Evolutionary conservation across 1,140 invertebrate species (phyloP).

Genomic region (Eulimnadia texana): DNA sequence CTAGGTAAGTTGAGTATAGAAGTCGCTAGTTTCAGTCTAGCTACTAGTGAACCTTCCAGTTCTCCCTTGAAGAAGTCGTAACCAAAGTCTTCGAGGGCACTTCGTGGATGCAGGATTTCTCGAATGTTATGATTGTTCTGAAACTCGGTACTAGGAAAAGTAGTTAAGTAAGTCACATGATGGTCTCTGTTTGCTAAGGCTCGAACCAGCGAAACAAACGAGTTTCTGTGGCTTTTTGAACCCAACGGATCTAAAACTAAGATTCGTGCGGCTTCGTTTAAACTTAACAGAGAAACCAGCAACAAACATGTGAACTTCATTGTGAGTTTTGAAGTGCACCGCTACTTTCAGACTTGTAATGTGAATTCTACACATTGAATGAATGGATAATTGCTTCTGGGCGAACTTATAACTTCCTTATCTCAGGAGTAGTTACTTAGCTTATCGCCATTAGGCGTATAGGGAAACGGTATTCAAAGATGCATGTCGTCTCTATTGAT

Average conservation of each 20-base stretch:
- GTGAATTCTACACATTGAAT: too few relatives aligned
- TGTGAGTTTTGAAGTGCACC: too few relatives aligned
- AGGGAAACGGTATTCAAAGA: too few relatives aligned
- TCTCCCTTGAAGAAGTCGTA: neutral
- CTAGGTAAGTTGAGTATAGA: neutral
- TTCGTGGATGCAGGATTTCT: neutral
- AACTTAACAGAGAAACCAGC: too few relatives aligned
- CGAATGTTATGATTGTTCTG: neutral
- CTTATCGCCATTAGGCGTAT: too few relatives aligned
- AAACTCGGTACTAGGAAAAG: slow-evolving; percentile 20
- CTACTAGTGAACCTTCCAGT: neutral
- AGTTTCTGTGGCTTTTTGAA: slow-evolving; percentile 50
- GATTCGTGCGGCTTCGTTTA: too few relatives aligned
- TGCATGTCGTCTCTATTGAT: too few relatives aligned
- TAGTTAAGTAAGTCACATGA: slow-evolving; percentile 48
- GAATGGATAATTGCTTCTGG: too few relatives aligned
- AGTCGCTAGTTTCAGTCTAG: neutral
- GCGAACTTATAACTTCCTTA: too few relatives aligned
- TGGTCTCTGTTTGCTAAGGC: slow-evolving; percentile 47
- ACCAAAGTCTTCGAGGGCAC: neutral
- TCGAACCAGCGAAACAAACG: slow-evolving; percentile 44
- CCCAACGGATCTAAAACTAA: slow-evolving; percentile 45
- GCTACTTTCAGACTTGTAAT: too few relatives aligned
- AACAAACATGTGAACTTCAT: too few relatives aligned
- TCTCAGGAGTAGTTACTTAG: too few relatives aligned